A percentile compares a stretch with the other conserved stretches of the same genome.
phyloP scores from a whole-genome alignment of 2,888 invertebrate species.

The Oligia strigilis region DNA sequence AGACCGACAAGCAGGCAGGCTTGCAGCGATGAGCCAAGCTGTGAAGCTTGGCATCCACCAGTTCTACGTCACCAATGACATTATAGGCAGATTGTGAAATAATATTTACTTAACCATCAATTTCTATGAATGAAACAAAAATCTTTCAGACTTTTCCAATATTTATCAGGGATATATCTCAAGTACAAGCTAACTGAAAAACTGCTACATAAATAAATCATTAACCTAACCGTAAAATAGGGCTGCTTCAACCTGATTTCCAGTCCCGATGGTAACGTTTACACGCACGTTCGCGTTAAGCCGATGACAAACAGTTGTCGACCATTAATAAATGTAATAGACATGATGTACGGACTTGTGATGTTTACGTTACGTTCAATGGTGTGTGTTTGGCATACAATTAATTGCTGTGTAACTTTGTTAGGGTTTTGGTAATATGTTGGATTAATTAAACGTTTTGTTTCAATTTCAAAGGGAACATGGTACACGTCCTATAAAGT shows the following conservation, averaged over 20 bases:
- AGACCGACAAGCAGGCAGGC: too few relatives aligned
- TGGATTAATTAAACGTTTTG: slow-evolving; percentile 14
- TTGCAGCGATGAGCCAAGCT: too few relatives aligned
- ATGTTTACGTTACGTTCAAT: slow-evolving; percentile 49
- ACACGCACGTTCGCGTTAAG: slow-evolving; percentile 52
- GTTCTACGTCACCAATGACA: too few relatives aligned
- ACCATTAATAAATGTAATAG: slow-evolving; percentile 55
- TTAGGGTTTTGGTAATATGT: slow-evolving; percentile 9
- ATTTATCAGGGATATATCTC: not conserved
- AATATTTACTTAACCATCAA: too few relatives aligned
- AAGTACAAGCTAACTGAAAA: slow-evolving; percentile 2
- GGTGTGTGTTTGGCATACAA: slow-evolving; percentile 30
- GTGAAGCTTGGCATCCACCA: too few relatives aligned
- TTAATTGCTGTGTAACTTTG: slow-evolving; percentile 19
- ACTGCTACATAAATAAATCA: slow-evolving; percentile 13
- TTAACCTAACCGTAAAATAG: slow-evolving; percentile 21
- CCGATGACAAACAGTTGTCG: slow-evolving; percentile 60
- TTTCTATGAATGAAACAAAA: too few relatives aligned
- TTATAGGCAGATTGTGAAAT: too few relatives aligned
- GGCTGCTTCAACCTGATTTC: slow-evolving; percentile 15
- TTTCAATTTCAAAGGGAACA: slow-evolving; percentile 6
- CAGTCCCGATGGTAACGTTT: slow-evolving; percentile 49
- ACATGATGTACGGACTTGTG: slow-evolving; percentile 53
- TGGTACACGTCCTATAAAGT: not conserved
- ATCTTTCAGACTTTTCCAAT: too few relatives aligned